A percentile compares a stretch with the other conserved stretches of the same genome.
phyloP scores from a whole-genome alignment of 35 echinoderm and acorn worm species.

The Nesometra sesokonis region DNA sequence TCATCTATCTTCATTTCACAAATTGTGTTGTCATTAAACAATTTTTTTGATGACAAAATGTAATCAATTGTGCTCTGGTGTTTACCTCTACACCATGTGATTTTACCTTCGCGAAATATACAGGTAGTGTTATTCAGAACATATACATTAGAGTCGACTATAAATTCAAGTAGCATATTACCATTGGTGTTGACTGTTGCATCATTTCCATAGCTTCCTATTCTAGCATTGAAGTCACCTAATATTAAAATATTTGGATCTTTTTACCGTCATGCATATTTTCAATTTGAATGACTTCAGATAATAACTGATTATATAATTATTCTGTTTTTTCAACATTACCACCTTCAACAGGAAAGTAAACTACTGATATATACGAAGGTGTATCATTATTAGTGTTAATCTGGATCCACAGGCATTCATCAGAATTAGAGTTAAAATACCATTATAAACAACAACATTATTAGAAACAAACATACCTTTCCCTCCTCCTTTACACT shows the following conservation, averaged over 20 bases:
- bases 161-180: neutral
- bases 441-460: neutral
- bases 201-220: neutral
- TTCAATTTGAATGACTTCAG: slow-evolving; percentile 1
- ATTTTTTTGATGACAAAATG: neutral
- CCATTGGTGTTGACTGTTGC: slow-evolving; percentile 4
- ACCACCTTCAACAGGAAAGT: slow-evolving; percentile 10
- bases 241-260: slow-evolving; percentile 13
- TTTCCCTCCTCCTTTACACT: neutral
- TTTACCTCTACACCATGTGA: neutral
- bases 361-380: neutral
- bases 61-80: neutral
- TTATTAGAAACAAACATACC: neutral
- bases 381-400: neutral
- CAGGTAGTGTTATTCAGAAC: slow-evolving; percentile 3
- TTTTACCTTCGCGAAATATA: neutral
- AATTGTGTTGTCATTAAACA: neutral
- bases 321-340: neutral
- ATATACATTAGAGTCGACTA: neutral
- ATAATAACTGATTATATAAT: slow-evolving; percentile 5
- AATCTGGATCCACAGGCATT: neutral
- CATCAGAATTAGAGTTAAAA: neutral
- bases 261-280: neutral
- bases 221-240: slow-evolving; percentile 19
- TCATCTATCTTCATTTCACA: neutral